Base-by-base conservation (phyloP, 2,797 vertebrate genomes). In the Pelochelys cantorii region DNA sequence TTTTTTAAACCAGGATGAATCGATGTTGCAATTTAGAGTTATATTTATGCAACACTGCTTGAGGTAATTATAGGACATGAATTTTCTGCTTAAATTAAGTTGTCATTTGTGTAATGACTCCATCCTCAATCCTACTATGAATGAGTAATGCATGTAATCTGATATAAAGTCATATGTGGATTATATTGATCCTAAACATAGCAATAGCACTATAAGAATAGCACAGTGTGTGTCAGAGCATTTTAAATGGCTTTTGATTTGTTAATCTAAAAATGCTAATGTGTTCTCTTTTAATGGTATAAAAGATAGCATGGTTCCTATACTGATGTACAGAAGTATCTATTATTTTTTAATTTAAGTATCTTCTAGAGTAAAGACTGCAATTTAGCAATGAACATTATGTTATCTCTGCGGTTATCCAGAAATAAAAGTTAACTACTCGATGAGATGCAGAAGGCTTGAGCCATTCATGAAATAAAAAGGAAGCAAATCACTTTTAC, bases 21-120 rank as follows among this genome's bases (percentile, higher is more conserved):
- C 20, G 71, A 74, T 42, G 11, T 81, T 62, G 79, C 57, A 54
- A 37, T 88, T 81, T 87, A 27, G n/a, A 20, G 15, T 85, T 95
- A 71, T 37, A 90, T 94, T 93, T 94, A 87, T 68, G 25, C 7
- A 83, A 42, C 27, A 79, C 71, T 90, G 34, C 15, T 87, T 71
- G 34, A 90, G 77, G 89, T 95, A 92, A 96, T 92, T 79, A 89
- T 71, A 92, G 53, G 94, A 29, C 5, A 83, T 96, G 90, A 81
- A 86, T 42, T 95, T 95, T 90, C 79, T 85, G 23, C 89, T 88
- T 96, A 92, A 96, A 97, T 94, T 95, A 97, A 79, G 78, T 84
- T 68, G 27, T 59, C 79, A 56, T 81, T 96, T 94, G 48, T 80
- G 34, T 95, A 85, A 81, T 92, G 74, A 89, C 54, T 89, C 79